Evolutionary conservation across 2,797 vertebrate genomes (phyloP).

Genomic region (Siniperca scherzeri): DNA sequence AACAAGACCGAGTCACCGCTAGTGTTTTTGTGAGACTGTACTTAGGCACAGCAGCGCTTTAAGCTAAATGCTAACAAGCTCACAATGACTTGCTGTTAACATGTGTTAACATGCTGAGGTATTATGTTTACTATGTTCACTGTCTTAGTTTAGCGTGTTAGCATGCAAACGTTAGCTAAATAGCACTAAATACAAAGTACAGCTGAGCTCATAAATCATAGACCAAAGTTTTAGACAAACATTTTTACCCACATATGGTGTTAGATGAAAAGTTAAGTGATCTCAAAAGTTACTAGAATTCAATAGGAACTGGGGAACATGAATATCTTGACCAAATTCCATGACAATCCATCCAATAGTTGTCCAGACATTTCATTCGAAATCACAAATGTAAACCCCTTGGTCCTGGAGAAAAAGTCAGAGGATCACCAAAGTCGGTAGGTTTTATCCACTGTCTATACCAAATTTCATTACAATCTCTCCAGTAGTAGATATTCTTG

Average conservation of each 20-base stretch:
- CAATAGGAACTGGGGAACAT: too few species aligned
- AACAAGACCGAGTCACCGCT: neutral
- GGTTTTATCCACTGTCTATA: neutral
- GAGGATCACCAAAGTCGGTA: neutral
- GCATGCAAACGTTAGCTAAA: neutral
- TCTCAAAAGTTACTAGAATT: neutral
- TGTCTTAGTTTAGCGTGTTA: neutral
- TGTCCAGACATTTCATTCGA: too few species aligned
- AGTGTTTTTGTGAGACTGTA: neutral
- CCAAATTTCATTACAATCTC: neutral
- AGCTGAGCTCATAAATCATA: neutral
- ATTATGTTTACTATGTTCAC: neutral
- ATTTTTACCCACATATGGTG: neutral
- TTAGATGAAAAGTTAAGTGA: neutral
- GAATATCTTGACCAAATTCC: too few species aligned
- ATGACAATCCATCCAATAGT: too few species aligned
- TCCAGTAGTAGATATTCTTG: too few species aligned
- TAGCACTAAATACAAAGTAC: neutral
- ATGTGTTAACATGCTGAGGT: neutral
- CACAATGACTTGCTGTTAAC: too few species aligned
- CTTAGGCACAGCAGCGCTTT: neutral
- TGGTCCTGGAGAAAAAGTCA: neutral
- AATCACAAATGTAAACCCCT: too few species aligned
- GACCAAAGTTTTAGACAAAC: neutral
- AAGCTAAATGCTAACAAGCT: neutral